Base-by-base conservation (phyloP, 2,888 invertebrate species). In the Anodontia alba region DNA sequence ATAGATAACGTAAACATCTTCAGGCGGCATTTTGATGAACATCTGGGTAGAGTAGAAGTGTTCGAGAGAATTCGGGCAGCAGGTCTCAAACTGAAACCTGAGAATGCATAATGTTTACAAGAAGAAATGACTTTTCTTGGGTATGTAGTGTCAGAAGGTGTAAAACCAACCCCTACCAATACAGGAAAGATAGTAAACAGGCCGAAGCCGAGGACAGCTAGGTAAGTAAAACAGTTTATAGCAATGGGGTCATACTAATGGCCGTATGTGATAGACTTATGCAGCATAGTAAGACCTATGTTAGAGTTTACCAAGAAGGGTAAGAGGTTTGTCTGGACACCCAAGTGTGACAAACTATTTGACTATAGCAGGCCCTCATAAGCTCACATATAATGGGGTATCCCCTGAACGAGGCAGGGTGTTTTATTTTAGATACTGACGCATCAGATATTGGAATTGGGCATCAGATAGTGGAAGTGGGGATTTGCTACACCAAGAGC, bases 401-500 rank as follows among this genome's bases (percentile, higher is more conserved):
- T 20, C 49, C 49, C n/a, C n/a, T n/a, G n/a, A 49, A 20, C 49
- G 17, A 49, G 17, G 31, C 1, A 57, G 49, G 29, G n/a, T 79
- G 26, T 42, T 17, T 73, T 79, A 17, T 71, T 81, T 66, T 49
- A 74, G 17, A 73, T n/a, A n/a, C n/a, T n/a, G n/a, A n/a, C n/a
- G n/a, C n/a, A n/a, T n/a, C n/a, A n/a, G n/a, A n/a, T n/a, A n/a
- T n/a, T n/a, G n/a, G n/a, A n/a, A n/a, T n/a, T n/a, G n/a, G n/a
- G n/a, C n/a, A n/a, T n/a, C 67, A 15, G 80, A 85, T 46, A 76
- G 75, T 17, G 68, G 76, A 49, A 80, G 84, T 15, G 77, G 81
- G 12, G 79, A 76, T 1, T 80, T 83, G 7, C 38, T 38, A 12
- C 5, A 38, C 12, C 38, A 38, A 12, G 38, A 8, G 7, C 38